Base-by-base conservation (phyloP, 1,140 invertebrate species). In the Drosophila punjabiensis region DNA sequence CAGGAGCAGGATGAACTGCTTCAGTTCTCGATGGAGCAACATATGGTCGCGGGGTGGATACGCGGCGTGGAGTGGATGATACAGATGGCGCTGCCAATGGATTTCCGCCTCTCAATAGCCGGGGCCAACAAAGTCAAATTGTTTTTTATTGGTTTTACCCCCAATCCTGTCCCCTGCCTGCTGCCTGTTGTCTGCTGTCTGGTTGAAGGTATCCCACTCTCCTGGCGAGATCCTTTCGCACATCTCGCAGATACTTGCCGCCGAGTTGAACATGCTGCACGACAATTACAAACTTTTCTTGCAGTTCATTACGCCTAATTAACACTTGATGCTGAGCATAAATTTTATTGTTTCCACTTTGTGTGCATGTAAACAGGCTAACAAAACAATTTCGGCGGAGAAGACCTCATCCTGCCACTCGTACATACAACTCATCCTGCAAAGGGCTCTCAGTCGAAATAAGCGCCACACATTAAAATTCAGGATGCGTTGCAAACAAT, bases 341-440 rank as follows among this genome's bases (percentile, higher is more conserved):
- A 82, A 81, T 90, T 86, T 89, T 89, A 89, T 90, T 89, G 86
- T 81, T 81, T 66, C 74, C 88, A 81, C 78, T 84, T 82, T 76
- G 79, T 86, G 82, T 71, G 66, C 56, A 68, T 71, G 65, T 84
- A 56, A 69, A 73, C 55, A 74, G 65, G 43, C 70, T 81, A 77
- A 71, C 82, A 82, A 81, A 87, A 89, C 79, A 80, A 86, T 90
- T 86, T 65, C 58, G 45, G 52, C 47, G 32, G 18, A 41, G 59
- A 63, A 60, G 14, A 52, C 32, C 41, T 45, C 58, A 60, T 61
- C 24, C 16, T 39, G 16, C 6, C 14, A 47, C 62, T 48, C 41
- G 50, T 28, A 43, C 35, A 39, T 20, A 43, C 35, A 39, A 68
- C 48, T 68, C 66, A 50, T 28, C 47, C 66, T 39, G 53, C 43